Conservation (phyloP, 35 echinoderm and acorn worm genomes). For the Anneissia japonica region DNA sequence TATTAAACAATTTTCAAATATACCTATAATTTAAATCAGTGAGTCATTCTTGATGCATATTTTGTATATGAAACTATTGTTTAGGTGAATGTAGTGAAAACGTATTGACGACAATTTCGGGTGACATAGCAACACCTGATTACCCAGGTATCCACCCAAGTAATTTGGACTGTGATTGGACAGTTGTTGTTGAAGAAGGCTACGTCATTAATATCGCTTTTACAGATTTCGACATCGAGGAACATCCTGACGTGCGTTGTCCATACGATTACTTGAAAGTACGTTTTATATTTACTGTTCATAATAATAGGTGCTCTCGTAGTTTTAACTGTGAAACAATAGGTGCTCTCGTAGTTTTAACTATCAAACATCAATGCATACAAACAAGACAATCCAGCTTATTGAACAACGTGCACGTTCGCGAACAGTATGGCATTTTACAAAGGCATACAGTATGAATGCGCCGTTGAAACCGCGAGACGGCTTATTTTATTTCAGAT, state of each 20-base stretch:
- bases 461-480: no score
- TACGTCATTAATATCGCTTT: constrained; percentile 35
- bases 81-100: constrained; percentile 7
- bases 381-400: no score
- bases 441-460: no score
- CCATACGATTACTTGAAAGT: constrained; percentile 39
- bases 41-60: not conserved
- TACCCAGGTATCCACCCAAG: constrained; percentile 25
- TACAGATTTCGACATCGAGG: constrained; percentile 17
- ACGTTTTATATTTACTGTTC: not conserved
- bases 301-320: no score
- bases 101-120: not conserved
- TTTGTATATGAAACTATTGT: not conserved
- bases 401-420: no score
- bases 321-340: no score
- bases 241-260: constrained; percentile 12
- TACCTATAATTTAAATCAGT: no score
- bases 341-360: no score
- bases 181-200: constrained; percentile 14
- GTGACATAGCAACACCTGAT: constrained; percentile 16
- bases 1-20: no score
- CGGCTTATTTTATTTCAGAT: no score
- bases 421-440: no score
- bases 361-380: no score
- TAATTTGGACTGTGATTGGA: constrained; percentile 37